phyloP scores from a whole-genome alignment of 2,888 invertebrate species.

The Sisyra nigra region DNA sequence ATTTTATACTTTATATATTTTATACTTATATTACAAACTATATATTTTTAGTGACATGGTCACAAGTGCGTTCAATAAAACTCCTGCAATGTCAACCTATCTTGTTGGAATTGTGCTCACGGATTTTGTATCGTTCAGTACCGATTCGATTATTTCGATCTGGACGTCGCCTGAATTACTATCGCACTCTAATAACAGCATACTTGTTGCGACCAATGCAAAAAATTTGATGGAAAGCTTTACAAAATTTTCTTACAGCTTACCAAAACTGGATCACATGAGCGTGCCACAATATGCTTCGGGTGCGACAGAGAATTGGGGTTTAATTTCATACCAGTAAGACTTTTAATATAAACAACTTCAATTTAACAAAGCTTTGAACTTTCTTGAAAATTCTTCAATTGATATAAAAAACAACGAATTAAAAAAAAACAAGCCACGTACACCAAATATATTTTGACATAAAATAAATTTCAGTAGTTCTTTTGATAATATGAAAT shows the following conservation, averaged over 20 bases:
- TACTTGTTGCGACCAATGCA: constrained; percentile 27
- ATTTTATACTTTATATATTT: too few species aligned
- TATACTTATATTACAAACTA: too few species aligned
- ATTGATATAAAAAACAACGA: too few species aligned
- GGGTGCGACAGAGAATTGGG: constrained; percentile 91
- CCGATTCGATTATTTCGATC: constrained; percentile 9
- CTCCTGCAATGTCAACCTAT: constrained; percentile 66
- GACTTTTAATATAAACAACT: too few species aligned
- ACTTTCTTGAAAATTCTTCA: background rate
- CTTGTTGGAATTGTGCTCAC: constrained; percentile 71
- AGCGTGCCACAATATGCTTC: constrained; percentile 70
- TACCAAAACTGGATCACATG: constrained; percentile 68
- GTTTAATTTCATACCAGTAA: constrained; percentile 64
- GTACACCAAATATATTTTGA: too few species aligned
- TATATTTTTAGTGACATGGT: background rate
- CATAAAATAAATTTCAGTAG: too few species aligned
- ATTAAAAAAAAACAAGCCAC: too few species aligned
- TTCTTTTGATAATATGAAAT: too few species aligned
- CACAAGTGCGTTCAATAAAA: constrained; percentile 20
- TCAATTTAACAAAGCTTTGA: background rate
- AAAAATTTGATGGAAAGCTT: constrained; percentile 34
- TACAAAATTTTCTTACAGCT: constrained; percentile 39
- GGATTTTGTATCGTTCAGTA: constrained; percentile 25
- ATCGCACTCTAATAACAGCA: constrained; percentile 29
- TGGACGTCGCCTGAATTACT: constrained; percentile 30